These are phyloP conservation scores for Protobothrops mucrosquamatus DNA, from an alignment of 2,113 vertebrate species.

Conservation along the genomic window DNA sequence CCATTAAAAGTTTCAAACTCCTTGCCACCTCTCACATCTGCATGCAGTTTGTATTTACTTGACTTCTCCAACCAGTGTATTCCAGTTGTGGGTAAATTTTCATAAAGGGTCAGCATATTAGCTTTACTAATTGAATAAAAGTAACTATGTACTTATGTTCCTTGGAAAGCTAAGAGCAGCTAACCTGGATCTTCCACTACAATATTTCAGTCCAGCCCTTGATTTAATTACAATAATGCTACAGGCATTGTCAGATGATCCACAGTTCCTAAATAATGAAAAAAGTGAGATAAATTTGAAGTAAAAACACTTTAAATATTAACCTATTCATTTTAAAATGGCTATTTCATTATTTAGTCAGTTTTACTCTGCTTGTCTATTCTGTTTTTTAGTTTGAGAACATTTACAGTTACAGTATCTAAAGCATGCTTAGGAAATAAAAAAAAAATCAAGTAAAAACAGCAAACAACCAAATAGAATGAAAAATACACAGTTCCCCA, in stretches of 20 bases:
- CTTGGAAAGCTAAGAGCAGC: neutral
- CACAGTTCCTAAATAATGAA: neutral
- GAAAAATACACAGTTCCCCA: neutral
- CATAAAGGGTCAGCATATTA: neutral
- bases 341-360: neutral
- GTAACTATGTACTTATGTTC: neutral
- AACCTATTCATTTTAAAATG: neutral
- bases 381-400: neutral
- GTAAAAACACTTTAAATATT: neutral
- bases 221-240: neutral
- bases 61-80: neutral
- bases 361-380: neutral
- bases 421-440: neutral
- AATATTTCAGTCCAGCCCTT: neutral
- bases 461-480: neutral
- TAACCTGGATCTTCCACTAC: neutral
- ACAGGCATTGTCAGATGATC: neutral
- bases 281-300: neutral
- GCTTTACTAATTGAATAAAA: neutral
- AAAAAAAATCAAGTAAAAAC: neutral
- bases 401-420: neutral
- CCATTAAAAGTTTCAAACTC: neutral
- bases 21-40: neutral
- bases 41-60: neutral
- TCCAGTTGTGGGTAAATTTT: neutral